Conservation (phyloP, 2,113 vertebrate species). For the Scolopax mira region DNA sequence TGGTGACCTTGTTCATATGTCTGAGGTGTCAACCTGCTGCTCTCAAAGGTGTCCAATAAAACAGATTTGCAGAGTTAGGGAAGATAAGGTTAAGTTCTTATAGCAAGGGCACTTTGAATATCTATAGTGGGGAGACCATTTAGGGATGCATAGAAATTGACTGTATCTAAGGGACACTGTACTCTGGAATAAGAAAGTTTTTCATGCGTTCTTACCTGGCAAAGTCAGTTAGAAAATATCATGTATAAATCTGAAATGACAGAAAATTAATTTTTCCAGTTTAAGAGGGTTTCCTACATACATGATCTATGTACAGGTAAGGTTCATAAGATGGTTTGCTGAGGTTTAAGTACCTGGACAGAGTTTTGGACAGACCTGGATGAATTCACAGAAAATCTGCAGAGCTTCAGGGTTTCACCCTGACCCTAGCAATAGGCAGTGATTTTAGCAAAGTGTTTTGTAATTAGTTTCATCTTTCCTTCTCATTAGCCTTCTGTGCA, state of each 20-base stretch:
- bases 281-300: neutral
- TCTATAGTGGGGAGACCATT: rapidly evolving
- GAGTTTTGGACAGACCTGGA: neutral
- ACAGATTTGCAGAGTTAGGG: neutral
- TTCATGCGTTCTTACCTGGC: neutral
- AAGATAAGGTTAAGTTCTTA: neutral
- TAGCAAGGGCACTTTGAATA: neutral
- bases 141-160: neutral
- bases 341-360: neutral
- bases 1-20: neutral
- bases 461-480: neutral
- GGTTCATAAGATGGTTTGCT: neutral
- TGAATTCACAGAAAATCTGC: neutral
- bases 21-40: neutral
- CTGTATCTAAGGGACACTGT: neutral
- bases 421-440: neutral
- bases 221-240: neutral
- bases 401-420: neutral
- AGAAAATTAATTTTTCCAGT: neutral
- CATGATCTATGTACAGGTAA: neutral
- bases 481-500: neutral
- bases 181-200: neutral
- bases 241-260: neutral
- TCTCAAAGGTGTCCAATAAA: neutral
- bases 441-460: neutral